A percentile compares a stretch with the other conserved stretches of the same genome.
phyloP scores from a whole-genome alignment of 2,888 invertebrate species.

The Leptopilina syphax region DNA sequence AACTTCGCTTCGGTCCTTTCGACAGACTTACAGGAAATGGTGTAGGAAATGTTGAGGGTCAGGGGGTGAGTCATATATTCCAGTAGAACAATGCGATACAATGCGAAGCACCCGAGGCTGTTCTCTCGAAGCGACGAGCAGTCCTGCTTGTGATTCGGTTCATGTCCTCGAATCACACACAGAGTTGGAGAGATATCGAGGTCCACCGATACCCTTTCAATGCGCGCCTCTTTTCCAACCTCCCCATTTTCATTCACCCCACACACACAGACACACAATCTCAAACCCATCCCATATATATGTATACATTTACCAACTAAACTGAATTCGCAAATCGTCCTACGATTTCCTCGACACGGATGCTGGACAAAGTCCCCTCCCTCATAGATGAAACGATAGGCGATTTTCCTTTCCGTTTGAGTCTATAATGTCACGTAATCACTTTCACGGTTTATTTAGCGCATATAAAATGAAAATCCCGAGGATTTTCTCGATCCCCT shows the following conservation, averaged over 20 bases:
- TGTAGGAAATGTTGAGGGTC: constrained; percentile 51
- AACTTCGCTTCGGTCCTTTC: constrained; percentile 57
- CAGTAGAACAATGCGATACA: constrained; percentile 60
- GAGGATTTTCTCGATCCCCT: constrained; percentile 12
- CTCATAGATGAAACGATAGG: constrained; percentile 27
- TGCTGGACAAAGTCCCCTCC: constrained; percentile 12
- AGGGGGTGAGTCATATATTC: constrained; percentile 49
- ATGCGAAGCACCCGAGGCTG: constrained; percentile 45
- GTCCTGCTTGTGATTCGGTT: constrained; percentile 60
- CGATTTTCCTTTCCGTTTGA: constrained; percentile 15
- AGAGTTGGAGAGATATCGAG: constrained; percentile 27
- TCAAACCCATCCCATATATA: background rate
- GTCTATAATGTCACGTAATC: constrained; percentile 21
- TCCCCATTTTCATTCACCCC: background rate
- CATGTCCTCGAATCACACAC: constrained; percentile 52
- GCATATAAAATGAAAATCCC: constrained; percentile 10
- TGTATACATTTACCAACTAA: background rate
- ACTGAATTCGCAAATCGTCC: constrained; percentile 39
- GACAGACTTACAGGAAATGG: constrained; percentile 60
- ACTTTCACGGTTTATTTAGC: constrained; percentile 25
- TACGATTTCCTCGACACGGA: constrained; percentile 33
- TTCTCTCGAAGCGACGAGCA: constrained; percentile 57
- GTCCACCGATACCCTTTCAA: constrained; percentile 33
- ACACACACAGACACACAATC: background rate
- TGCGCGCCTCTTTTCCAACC: constrained; percentile 24